These are phyloP conservation scores for Chaetogeoica ovagalla DNA, from an alignment of 2,888 invertebrate species.

Conservation along the genomic window DNA sequence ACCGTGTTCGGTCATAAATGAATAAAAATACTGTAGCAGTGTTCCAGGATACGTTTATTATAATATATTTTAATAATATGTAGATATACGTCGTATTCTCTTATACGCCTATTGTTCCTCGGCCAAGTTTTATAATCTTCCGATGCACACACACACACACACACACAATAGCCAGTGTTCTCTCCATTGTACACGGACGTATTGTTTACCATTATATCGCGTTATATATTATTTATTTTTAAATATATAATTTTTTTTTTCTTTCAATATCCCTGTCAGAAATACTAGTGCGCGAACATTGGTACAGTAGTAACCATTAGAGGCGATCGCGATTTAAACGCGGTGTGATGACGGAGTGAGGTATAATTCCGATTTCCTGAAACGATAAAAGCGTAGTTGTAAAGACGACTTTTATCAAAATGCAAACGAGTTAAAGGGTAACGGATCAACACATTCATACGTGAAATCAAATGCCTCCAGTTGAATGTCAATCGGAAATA, in stretches of 20 bases:
- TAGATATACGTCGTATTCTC: constrained; percentile 28
- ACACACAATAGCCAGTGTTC: constrained; percentile 24
- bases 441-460: no score
- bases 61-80: constrained; percentile 4
- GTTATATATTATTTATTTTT: constrained; percentile 8
- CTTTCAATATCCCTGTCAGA: constrained; percentile 9
- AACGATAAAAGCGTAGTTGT: no score
- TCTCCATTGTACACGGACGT: constrained; percentile 30
- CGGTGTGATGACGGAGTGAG: no score
- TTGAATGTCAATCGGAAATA: no score
- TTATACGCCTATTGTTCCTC: constrained; percentile 33
- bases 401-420: no score
- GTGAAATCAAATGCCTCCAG: no score
- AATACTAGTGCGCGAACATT: constrained; percentile 1
- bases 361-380: background rate
- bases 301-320: background rate
- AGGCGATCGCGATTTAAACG: background rate
- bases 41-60: background rate
- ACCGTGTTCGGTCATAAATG: constrained; percentile 36
- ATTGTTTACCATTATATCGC: constrained; percentile 49
- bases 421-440: no score
- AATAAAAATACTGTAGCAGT: constrained; percentile 25
- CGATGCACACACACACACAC: constrained; percentile 26
- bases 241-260: background rate
- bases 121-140: constrained; percentile 42